Evolutionary conservation across 2,888 invertebrate genomes (phyloP), one percentile per base, ranked within the genome.

Genomic region (Pecten maximus): DNA sequence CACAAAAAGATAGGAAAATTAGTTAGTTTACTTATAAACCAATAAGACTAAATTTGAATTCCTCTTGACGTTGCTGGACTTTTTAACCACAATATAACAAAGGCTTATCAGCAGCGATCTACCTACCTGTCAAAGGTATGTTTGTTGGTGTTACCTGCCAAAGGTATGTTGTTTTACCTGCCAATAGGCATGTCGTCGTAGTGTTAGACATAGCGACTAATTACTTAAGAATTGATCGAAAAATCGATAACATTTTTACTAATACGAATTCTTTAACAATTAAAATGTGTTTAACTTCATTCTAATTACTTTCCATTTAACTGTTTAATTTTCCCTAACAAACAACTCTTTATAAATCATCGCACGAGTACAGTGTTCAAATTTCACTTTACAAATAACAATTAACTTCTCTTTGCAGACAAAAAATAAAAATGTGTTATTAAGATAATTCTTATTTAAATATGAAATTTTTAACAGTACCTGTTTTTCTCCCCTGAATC

Each of bases 241-340:
- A 74, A 74, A 15, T 35, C 74, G 74, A 74, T 74, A 74, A 35
- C 74, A 74, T 74, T 74, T 28, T 8, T 35, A 23, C 35, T 35
- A 35, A 35, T 74, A 3, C 15, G 35, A 28, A 74, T 74, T 74
- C 74, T 74, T 74, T 28, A 19, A 74, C 74, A 74, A 74, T 74
- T 74, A 74, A 74, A 74, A 74, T 8, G 74, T 74, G 74, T 74
- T 74, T 74, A 74, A 8, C 74, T 35, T 74, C 19, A 74, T 74
- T 74, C 74, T 35, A 74, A 74, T 74, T 74, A 74, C 74, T 35
- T 74, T 74, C 74, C 15, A 35, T 74, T 74, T 28, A 28, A 74
- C 74, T 28, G 74, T 74, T 74, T 74, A 74, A 28, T 35, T 74
- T 74, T 74, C 74, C 35, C 74, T 2, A 74, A 74, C 74, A 74